phyloP scores from a whole-genome alignment of 2,888 invertebrate species.

The Tetrapedia diversipes region DNA sequence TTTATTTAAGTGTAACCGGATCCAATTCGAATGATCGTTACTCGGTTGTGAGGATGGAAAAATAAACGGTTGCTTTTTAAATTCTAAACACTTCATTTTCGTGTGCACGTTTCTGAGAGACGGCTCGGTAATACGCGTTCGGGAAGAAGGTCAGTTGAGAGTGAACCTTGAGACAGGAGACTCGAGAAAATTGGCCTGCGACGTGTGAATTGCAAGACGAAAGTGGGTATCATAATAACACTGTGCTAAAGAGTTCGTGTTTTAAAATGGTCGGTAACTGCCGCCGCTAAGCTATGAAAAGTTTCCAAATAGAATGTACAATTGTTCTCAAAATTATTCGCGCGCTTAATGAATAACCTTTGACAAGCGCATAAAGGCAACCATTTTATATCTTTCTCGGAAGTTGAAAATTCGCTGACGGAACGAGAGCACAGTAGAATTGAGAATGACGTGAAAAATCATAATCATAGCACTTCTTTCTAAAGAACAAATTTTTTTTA shows the following conservation, averaged over 20 bases:
- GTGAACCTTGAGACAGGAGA: constrained; percentile 26
- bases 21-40: background rate
- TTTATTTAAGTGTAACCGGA: background rate
- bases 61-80: background rate
- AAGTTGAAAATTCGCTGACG: too few species aligned
- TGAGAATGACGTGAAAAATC: too few species aligned
- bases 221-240: constrained; percentile 16
- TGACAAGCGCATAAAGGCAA: too few species aligned
- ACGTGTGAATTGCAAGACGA: constrained; percentile 19
- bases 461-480: too few species aligned
- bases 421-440: too few species aligned
- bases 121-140: constrained; percentile 6
- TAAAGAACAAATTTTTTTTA: too few species aligned
- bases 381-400: too few species aligned
- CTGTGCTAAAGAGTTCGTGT: constrained; percentile 12
- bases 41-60: too few species aligned
- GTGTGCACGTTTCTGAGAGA: background rate
- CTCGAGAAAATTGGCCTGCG: constrained; percentile 31
- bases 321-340: too few species aligned
- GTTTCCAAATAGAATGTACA: too few species aligned
- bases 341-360: too few species aligned
- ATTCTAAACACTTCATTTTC: constrained; percentile 5
- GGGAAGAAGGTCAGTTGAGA: constrained; percentile 30
- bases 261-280: background rate
- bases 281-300: too few species aligned